Percentiles rank a stretch among this genome's conserved stretches.
Evolutionary conservation across 1,140 invertebrate genomes (phyloP).

Genomic region (Bemisia tabaci): DNA sequence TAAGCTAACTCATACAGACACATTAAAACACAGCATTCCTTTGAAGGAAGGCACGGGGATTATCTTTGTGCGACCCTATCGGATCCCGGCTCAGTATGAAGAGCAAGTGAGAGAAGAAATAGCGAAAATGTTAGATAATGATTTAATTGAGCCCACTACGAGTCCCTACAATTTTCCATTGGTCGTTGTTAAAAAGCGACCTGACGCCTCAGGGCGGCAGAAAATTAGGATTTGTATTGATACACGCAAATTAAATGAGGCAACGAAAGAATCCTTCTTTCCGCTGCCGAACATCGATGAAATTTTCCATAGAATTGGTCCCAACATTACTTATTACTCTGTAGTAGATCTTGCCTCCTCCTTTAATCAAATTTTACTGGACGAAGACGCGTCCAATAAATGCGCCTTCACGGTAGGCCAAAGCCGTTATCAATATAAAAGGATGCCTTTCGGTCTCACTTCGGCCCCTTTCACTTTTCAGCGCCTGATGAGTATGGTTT

Average conservation of each 20-base stretch:
- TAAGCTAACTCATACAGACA: neutral
- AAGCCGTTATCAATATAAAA: slow-evolving; percentile 28
- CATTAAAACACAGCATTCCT: slow-evolving; percentile 7
- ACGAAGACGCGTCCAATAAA: slow-evolving; percentile 28
- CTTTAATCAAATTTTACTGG: slow-evolving; percentile 36
- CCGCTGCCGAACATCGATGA: slow-evolving; percentile 38
- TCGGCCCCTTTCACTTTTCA: slow-evolving; percentile 34
- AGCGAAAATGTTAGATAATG: neutral
- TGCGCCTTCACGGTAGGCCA: slow-evolving; percentile 33
- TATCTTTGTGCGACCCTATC: neutral
- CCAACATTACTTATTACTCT: slow-evolving; percentile 28
- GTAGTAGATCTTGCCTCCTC: slow-evolving; percentile 35
- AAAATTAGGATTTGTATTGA: slow-evolving; percentile 29
- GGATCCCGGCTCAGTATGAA: neutral
- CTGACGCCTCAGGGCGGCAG: slow-evolving; percentile 17
- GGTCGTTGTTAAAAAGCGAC: slow-evolving; percentile 6
- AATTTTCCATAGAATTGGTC: slow-evolving; percentile 29
- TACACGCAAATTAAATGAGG: slow-evolving; percentile 27
- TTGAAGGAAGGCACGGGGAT: slow-evolving; percentile 5
- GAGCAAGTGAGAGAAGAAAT: neutral
- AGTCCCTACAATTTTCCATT: slow-evolving; percentile 8
- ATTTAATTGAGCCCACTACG: neutral
- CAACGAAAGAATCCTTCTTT: slow-evolving; percentile 29
- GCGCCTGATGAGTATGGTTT: slow-evolving; percentile 28
- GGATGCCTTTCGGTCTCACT: slow-evolving; percentile 33